Conservation (phyloP, 2,113 vertebrate genomes). For the Colius striatus region DNA sequence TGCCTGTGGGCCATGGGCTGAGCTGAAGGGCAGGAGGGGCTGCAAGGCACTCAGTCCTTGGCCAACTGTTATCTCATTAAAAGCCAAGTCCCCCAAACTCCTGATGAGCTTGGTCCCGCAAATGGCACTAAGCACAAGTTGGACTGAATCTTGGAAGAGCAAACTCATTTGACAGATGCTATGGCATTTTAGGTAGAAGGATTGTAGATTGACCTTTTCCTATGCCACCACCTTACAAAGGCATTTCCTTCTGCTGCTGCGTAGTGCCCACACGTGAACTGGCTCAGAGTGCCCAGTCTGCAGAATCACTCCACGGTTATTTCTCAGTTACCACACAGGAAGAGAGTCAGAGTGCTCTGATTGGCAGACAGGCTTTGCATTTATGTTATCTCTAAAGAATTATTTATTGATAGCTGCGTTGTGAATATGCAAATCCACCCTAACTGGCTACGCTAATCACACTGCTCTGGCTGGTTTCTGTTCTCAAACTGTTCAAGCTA, state of each 20-base stretch:
- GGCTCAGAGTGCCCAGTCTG: not conserved
- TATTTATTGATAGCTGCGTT: constrained; percentile 28
- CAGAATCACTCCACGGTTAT: not conserved
- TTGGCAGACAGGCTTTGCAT: constrained; percentile 29
- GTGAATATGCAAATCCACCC: constrained; percentile 64
- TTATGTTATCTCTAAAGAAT: constrained; percentile 25
- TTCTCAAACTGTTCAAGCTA: constrained; percentile 47
- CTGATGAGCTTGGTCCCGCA: not conserved
- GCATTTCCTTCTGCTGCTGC: not conserved
- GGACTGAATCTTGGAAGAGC: not conserved
- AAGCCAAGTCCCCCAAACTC: not conserved
- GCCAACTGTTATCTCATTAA: not conserved
- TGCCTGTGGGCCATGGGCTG: rapidly evolving
- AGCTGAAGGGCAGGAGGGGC: not conserved
- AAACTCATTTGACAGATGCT: not conserved
- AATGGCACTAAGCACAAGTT: not conserved
- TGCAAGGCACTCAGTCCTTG: not conserved
- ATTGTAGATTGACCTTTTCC: not conserved
- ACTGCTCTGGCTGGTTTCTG: constrained; percentile 38
- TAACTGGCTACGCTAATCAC: constrained; percentile 65
- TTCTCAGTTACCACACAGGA: not conserved
- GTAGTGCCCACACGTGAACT: not conserved
- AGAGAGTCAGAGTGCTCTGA: not conserved
- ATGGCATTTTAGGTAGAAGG: not conserved
- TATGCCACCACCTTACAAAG: not conserved